phyloP scores from a whole-genome alignment of 2,888 invertebrate species.

The Choreutis nemorana region DNA sequence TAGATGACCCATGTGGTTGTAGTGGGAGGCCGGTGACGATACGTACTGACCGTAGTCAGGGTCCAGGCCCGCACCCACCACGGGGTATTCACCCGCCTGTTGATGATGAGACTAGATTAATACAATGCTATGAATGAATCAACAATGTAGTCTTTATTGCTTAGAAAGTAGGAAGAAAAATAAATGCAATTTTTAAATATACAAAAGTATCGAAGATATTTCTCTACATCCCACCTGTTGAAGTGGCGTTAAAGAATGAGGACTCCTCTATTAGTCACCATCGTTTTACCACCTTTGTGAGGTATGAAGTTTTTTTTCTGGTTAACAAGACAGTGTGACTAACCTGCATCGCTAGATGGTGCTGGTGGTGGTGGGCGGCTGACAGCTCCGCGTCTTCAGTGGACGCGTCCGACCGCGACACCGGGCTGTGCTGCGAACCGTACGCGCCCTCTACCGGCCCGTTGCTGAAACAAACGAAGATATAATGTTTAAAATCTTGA shows the following conservation, averaged over 20 bases:
- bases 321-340: too few species aligned
- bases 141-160: too few species aligned
- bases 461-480: slow-evolving; percentile 51
- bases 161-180: too few species aligned
- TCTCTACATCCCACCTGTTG: too few species aligned
- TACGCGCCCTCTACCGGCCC: slow-evolving; percentile 60
- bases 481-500: too few species aligned
- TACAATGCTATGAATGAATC: too few species aligned
- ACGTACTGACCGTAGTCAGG: slow-evolving; percentile 61
- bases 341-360: slow-evolving; percentile 62
- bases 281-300: neutral
- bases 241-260: neutral
- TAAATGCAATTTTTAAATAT: too few species aligned
- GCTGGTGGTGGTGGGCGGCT: slow-evolving; percentile 56
- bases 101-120: too few species aligned
- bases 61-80: slow-evolving; percentile 47
- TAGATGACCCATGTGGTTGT: slow-evolving; percentile 62
- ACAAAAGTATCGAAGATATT: neutral
- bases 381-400: slow-evolving; percentile 62
- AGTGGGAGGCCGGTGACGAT: slow-evolving; percentile 56
- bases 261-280: neutral
- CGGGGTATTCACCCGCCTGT: slow-evolving; percentile 53
- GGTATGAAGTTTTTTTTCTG: too few species aligned
- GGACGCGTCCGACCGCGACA: slow-evolving; percentile 62
- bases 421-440: slow-evolving; percentile 60